Conservation (phyloP, 2,888 invertebrate species). For the Coleophora deauratella region DNA sequence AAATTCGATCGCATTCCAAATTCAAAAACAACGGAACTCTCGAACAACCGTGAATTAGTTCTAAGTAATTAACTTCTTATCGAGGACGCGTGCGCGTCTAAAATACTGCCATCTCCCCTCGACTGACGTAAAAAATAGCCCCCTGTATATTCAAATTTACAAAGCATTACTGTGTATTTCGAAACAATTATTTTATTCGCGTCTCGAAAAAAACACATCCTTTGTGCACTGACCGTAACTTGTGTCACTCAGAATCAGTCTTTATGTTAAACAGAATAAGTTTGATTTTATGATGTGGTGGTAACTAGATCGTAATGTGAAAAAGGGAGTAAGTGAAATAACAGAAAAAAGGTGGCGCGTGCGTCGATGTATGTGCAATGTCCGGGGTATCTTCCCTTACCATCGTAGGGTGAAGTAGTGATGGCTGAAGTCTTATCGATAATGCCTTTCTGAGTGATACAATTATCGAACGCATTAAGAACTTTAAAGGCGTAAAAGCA, state of each 20-base stretch:
- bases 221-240: constrained; percentile 14
- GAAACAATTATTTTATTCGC: constrained; percentile 56
- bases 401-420: constrained; percentile 52
- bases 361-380: constrained; percentile 50
- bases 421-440: too few relatives aligned
- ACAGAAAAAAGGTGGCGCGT: constrained; percentile 71
- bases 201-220: constrained; percentile 28
- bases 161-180: constrained; percentile 67
- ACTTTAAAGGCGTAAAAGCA: too few relatives aligned
- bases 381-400: constrained; percentile 58
- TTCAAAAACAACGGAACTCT: constrained; percentile 51
- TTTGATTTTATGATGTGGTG: constrained; percentile 17
- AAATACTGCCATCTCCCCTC: constrained; percentile 20
- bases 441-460: too few relatives aligned
- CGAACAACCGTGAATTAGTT: constrained; percentile 56
- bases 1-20: constrained; percentile 31
- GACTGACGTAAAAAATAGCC: constrained; percentile 34
- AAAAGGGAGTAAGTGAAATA: constrained; percentile 50
- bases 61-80: constrained; percentile 67
- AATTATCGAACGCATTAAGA: too few relatives aligned
- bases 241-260: constrained; percentile 5
- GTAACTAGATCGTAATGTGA: constrained; percentile 26
- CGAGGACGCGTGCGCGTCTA: constrained; percentile 52
- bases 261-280: constrained; percentile 1
- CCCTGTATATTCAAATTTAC: constrained; percentile 68